A percentile compares a stretch with the other conserved stretches of the same genome.
These are phyloP conservation scores for Ochropleura plecta DNA, from an alignment of 2,888 invertebrate species.

Conservation along the genomic window DNA sequence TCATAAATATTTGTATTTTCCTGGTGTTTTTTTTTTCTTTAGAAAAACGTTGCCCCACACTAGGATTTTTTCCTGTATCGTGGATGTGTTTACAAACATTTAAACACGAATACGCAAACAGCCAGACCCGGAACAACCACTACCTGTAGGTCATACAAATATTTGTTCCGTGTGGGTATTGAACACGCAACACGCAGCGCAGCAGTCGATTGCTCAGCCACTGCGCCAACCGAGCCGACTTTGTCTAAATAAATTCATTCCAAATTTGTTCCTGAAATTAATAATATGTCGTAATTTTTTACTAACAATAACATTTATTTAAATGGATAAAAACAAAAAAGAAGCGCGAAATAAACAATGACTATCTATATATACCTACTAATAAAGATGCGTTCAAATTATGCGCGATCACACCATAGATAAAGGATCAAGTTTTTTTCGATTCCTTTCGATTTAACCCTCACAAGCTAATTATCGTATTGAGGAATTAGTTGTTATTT, in stretches of 20 bases:
- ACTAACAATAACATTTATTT: too few relatives aligned
- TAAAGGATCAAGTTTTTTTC: constrained; percentile 70
- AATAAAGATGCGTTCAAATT: constrained; percentile 72
- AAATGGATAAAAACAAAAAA: not conserved
- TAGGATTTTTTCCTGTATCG: too few relatives aligned
- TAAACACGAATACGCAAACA: too few relatives aligned
- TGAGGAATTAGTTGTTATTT: constrained; percentile 78
- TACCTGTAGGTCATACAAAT: too few relatives aligned
- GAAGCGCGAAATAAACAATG: constrained; percentile 20
- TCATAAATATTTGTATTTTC: not conserved
- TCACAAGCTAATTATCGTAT: constrained; percentile 84
- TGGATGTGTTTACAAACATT: too few relatives aligned
- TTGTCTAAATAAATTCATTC: not conserved
- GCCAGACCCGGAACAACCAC: too few relatives aligned
- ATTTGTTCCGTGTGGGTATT: too few relatives aligned
- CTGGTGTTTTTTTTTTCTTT: not conserved
- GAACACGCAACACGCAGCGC: too few relatives aligned
- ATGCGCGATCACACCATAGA: constrained; percentile 71
- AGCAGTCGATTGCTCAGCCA: too few relatives aligned
- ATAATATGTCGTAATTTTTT: not conserved
- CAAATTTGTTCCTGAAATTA: not conserved
- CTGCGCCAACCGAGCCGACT: too few relatives aligned
- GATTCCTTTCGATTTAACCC: constrained; percentile 65
- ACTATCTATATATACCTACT: constrained; percentile 38
- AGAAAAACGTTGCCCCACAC: too few relatives aligned